A percentile compares a stretch with the other conserved stretches of the same genome.
phyloP scores from a whole-genome alignment of 2,113 vertebrate genomes.

The Ascaphus truei region DNA sequence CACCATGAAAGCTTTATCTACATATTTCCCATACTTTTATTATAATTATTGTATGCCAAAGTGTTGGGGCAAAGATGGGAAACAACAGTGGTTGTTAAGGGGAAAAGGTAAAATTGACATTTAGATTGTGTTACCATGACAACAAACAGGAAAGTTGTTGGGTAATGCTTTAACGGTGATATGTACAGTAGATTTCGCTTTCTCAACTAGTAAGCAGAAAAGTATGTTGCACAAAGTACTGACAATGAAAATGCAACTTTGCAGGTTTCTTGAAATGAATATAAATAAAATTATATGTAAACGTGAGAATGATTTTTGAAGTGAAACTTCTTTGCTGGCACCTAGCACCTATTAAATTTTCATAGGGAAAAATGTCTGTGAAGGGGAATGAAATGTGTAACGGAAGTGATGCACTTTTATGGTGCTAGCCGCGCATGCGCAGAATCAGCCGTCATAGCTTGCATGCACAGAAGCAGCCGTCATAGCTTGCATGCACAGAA shows the following conservation, averaged over 20 bases:
- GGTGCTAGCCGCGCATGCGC: no score
- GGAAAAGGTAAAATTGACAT: constrained; percentile 4
- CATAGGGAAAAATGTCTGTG: no score
- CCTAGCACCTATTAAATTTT: no score
- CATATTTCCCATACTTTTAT: constrained; percentile 25
- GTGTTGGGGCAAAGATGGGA: constrained; percentile 3
- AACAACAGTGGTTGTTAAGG: constrained; percentile 9
- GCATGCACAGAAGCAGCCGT: no score
- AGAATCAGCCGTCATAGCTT: no score
- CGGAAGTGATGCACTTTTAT: no score
- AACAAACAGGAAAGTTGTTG: constrained; percentile 5
- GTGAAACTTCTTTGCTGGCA: no score
- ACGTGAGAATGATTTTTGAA: no score
- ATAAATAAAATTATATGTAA: background rate
- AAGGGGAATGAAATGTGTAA: no score
- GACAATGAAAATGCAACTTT: background rate
- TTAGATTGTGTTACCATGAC: background rate
- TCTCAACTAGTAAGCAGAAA: background rate
- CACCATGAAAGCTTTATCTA: constrained; percentile 27
- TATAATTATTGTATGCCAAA: constrained; percentile 20
- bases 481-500: no score
- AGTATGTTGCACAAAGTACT: constrained; percentile 8
- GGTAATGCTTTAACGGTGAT: background rate
- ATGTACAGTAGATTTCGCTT: background rate
- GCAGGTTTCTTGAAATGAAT: background rate